phyloP scores from a whole-genome alignment of 2,113 vertebrate species.

The Glareola pratincola region DNA sequence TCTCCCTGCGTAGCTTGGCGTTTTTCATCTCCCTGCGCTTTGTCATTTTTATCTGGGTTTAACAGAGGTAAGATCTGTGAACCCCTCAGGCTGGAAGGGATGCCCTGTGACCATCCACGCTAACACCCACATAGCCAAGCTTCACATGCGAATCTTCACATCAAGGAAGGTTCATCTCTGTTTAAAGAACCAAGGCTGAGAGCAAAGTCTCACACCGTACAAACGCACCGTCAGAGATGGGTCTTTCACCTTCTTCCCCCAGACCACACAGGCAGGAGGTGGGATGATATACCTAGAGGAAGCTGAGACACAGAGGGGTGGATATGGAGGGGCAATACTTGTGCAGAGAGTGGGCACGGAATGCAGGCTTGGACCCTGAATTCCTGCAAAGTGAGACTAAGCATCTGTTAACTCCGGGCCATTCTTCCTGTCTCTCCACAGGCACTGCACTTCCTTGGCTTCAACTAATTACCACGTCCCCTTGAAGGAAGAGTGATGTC shows the following conservation, averaged over 20 bases:
- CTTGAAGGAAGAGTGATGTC: not conserved
- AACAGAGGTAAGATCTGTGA: not conserved
- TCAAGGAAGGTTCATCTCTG: not conserved
- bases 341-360: not conserved
- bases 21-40: not conserved
- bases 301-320: not conserved
- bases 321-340: not conserved
- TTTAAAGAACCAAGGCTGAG: not conserved
- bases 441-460: not conserved
- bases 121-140: not conserved
- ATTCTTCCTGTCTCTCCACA: not conserved
- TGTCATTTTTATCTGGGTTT: not conserved
- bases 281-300: not conserved
- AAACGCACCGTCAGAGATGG: not conserved
- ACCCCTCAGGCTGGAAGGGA: not conserved
- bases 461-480: not conserved
- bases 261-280: not conserved
- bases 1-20: accelerated
- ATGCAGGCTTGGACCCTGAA: not conserved
- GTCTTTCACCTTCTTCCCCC: not conserved
- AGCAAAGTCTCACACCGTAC: not conserved
- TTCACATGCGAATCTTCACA: not conserved
- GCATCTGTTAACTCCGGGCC: not conserved
- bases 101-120: not conserved
- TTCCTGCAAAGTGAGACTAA: not conserved